A percentile compares a stretch with the other conserved stretches of the same genome.
phyloP scores from a whole-genome alignment of 1,140 invertebrate genomes.

The Forficula auricularia region DNA sequence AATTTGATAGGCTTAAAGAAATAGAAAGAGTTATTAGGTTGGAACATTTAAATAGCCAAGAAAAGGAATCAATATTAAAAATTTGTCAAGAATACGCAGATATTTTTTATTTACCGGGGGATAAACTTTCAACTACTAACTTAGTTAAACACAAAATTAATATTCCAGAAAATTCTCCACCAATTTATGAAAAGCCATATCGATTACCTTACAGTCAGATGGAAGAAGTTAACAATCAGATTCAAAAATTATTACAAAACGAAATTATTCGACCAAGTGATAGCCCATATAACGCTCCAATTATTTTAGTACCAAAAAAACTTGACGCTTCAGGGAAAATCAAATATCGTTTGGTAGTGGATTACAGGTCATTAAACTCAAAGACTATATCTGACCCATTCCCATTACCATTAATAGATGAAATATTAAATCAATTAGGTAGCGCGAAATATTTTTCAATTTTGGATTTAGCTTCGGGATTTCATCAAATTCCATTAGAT shows the following conservation, averaged over 20 bases:
- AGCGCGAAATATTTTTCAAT: constrained; percentile 23
- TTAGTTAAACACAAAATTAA: constrained; percentile 17
- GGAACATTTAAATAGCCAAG: background rate
- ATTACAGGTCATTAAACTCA: constrained; percentile 23
- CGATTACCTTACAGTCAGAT: constrained; percentile 22
- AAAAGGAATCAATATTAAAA: background rate
- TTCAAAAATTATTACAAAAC: constrained; percentile 24
- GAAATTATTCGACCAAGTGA: constrained; percentile 21
- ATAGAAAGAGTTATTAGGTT: background rate
- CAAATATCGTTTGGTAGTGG: constrained; percentile 25
- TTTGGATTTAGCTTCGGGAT: constrained; percentile 28
- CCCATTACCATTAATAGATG: constrained; percentile 30
- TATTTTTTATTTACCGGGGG: background rate
- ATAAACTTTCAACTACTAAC: constrained; percentile 9
- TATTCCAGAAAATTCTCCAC: constrained; percentile 12
- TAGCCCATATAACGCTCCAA: constrained; percentile 12
- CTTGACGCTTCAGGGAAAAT: constrained; percentile 21
- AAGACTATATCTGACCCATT: constrained; percentile 23
- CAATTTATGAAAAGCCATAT: constrained; percentile 19
- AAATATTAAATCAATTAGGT: constrained; percentile 26
- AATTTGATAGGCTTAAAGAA: background rate
- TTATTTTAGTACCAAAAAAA: constrained; percentile 10
- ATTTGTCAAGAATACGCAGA: background rate
- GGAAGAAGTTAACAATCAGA: constrained; percentile 23
- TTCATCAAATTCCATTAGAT: constrained; percentile 29